Conservation (phyloP, 2,888 invertebrate genomes). For the Stenolophus ochropezus region DNA sequence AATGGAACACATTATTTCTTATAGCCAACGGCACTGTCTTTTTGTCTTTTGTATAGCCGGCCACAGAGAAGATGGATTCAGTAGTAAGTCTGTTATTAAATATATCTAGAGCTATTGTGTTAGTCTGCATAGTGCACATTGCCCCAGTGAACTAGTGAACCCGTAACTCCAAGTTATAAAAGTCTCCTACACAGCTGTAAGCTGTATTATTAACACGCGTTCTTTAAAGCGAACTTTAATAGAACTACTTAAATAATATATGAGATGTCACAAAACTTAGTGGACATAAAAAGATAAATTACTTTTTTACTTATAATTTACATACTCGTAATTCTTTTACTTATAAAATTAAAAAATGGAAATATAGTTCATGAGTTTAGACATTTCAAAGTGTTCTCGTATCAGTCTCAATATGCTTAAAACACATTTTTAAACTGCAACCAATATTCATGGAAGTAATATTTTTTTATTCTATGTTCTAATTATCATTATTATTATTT, state of each 20-base stretch:
- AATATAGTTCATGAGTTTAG: too few species aligned
- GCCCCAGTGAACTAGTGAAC: not conserved
- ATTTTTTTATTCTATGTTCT: too few species aligned
- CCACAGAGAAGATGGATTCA: slow-evolving; percentile 6
- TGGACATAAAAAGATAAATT: not conserved
- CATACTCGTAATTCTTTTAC: too few species aligned
- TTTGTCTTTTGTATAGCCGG: not conserved
- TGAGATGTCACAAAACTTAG: not conserved
- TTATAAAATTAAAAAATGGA: too few species aligned
- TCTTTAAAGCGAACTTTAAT: not conserved
- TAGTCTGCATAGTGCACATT: not conserved
- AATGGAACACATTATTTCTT: slow-evolving; percentile 42
- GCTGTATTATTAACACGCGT: not conserved
- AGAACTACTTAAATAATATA: not conserved
- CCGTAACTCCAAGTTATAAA: not conserved
- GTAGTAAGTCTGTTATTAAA: slow-evolving; percentile 32
- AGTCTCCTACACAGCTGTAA: not conserved
- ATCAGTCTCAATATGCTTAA: too few species aligned
- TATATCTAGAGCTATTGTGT: slow-evolving; percentile 4
- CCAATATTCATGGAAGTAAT: too few species aligned
- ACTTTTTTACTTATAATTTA: too few species aligned
- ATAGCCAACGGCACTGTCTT: slow-evolving; percentile 25
- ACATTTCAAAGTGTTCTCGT: too few species aligned
- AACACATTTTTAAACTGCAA: too few species aligned
- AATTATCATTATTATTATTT: too few species aligned